phyloP scores from a whole-genome alignment of 2,888 invertebrate species.

The Emmelina monodactyla region DNA sequence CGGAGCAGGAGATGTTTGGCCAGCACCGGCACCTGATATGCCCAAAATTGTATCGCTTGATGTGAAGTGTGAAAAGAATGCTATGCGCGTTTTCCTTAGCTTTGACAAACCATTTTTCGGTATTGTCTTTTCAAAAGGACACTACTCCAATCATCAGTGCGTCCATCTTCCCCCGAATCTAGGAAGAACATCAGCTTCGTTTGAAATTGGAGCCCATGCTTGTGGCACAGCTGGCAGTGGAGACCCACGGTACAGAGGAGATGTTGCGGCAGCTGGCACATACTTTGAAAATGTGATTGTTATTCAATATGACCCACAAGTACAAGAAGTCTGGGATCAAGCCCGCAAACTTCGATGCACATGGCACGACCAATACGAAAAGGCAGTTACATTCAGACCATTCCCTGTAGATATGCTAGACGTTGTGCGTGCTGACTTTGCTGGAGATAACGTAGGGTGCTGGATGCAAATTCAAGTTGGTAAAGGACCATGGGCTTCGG shows the following conservation, averaged over 20 bases:
- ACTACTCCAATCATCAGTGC: slow-evolving; percentile 91
- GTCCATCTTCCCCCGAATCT: slow-evolving; percentile 90
- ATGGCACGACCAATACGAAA: slow-evolving; percentile 96
- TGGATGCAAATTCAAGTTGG: slow-evolving; percentile 98
- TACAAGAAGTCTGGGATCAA: slow-evolving; percentile 96
- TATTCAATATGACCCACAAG: slow-evolving; percentile 91
- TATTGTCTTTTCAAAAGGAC: slow-evolving; percentile 94
- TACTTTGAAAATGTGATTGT: slow-evolving; percentile 95
- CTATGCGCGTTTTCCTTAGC: slow-evolving; percentile 93
- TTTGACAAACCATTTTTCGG: slow-evolving; percentile 95
- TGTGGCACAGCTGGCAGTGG: slow-evolving; percentile 93
- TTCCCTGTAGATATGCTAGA: slow-evolving; percentile 96
- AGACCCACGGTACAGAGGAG: slow-evolving; percentile 90
- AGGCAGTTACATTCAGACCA: slow-evolving; percentile 92
- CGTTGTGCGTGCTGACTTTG: slow-evolving; percentile 93
- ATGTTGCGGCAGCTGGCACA: slow-evolving; percentile 88
- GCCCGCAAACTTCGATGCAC: slow-evolving; percentile 91
- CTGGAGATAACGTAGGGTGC: slow-evolving; percentile 94
- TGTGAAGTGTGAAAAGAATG: slow-evolving; percentile 92
- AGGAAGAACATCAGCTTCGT: slow-evolving; percentile 85
- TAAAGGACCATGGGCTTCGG: slow-evolving; percentile 94
- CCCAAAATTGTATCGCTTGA: slow-evolving; percentile 92
- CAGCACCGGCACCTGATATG: slow-evolving; percentile 86
- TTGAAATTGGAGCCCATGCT: slow-evolving; percentile 89
- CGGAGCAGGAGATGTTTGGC: slow-evolving; percentile 81